These are phyloP conservation scores for Vombatus ursinus DNA, from an alignment of 2,113 vertebrate genomes.

Conservation along the genomic window DNA sequence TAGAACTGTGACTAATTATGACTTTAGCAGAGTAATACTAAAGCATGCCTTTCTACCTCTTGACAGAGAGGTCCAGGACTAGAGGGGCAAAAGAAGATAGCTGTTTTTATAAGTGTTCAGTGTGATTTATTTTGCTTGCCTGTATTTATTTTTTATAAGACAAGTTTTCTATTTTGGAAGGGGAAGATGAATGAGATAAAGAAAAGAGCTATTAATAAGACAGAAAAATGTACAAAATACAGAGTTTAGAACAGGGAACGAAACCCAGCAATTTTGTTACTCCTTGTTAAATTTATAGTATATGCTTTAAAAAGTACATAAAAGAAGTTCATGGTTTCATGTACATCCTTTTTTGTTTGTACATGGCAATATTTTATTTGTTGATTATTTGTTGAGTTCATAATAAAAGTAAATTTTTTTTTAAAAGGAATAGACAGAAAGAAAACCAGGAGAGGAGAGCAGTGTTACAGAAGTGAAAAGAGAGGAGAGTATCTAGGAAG, in stretches of 20 bases:
- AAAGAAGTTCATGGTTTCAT: not conserved
- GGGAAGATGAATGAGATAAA: not conserved
- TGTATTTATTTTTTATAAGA: not conserved
- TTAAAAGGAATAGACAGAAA: not conserved
- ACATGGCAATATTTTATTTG: not conserved
- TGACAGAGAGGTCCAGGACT: not conserved
- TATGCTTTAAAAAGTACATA: not conserved
- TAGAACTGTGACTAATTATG: not conserved
- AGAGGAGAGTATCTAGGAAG: not conserved
- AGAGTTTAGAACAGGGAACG: not conserved
- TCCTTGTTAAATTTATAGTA: not conserved
- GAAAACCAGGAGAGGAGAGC: not conserved
- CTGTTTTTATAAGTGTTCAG: not conserved
- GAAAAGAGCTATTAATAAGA: not conserved
- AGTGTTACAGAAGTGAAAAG: not conserved
- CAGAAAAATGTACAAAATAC: not conserved
- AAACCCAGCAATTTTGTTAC: not conserved
- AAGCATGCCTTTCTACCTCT: not conserved
- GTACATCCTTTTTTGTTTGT: not conserved
- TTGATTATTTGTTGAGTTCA: not conserved
- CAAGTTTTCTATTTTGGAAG: not conserved
- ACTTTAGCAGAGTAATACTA: not conserved
- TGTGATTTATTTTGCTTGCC: not conserved
- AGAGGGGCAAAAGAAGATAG: not conserved
- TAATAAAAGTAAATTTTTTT: not conserved